Conservation (phyloP, 2,888 invertebrate species). For the Drosophila cognata region DNA sequence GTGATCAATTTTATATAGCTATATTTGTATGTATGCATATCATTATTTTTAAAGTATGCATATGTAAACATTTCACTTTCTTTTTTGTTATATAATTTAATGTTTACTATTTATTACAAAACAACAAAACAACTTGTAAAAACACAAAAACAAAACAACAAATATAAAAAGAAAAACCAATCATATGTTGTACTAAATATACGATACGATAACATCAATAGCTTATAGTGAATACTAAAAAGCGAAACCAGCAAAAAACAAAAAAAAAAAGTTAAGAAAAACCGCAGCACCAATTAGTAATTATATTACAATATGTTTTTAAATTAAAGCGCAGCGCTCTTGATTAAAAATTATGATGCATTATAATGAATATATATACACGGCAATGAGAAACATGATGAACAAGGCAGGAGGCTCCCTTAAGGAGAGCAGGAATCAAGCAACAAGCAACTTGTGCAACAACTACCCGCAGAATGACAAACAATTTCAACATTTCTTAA, state of each 20-base stretch:
- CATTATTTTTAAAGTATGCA: constrained; percentile 39
- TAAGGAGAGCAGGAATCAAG: constrained; percentile 19
- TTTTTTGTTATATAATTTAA: constrained; percentile 73
- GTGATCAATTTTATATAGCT: constrained; percentile 43
- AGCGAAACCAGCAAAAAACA: constrained; percentile 43
- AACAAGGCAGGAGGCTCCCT: constrained; percentile 7
- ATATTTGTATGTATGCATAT: constrained; percentile 36
- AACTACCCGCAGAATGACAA: constrained; percentile 63
- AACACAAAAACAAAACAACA: constrained; percentile 33
- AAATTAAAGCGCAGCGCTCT: constrained; percentile 60
- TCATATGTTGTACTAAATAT: constrained; percentile 58
- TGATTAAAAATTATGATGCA: constrained; percentile 72
- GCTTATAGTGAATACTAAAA: constrained; percentile 32
- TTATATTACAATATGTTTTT: constrained; percentile 38
- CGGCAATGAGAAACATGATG: constrained; percentile 31
- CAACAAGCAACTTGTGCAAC: constrained; percentile 24
- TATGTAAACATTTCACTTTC: constrained; percentile 44
- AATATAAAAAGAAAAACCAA: constrained; percentile 40
- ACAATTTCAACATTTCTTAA: constrained; percentile 42
- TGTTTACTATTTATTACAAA: constrained; percentile 66
- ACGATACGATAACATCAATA: constrained; percentile 43
- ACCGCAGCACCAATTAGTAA: constrained; percentile 36
- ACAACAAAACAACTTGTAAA: constrained; percentile 52
- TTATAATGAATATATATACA: constrained; percentile 69
- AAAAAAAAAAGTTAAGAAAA: constrained; percentile 23